Percentiles rank a stretch among this genome's conserved stretches.
phyloP scores from a whole-genome alignment of 2,888 invertebrate species.

The Isotomurus palustris region DNA sequence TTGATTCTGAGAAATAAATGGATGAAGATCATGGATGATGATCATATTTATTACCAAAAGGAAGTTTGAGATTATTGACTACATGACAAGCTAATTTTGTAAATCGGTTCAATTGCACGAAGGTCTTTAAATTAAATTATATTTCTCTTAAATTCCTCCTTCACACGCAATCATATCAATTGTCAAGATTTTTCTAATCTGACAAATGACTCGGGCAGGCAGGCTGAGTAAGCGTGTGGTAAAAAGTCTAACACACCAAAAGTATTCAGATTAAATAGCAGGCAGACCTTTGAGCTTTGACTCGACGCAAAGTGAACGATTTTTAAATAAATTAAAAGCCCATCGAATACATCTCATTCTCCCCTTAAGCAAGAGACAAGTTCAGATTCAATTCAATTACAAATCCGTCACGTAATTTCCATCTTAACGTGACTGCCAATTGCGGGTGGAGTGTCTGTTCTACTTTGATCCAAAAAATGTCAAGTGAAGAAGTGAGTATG shows the following conservation, averaged over 20 bases:
- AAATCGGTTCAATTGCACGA: neutral
- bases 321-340: neutral
- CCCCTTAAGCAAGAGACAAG: neutral
- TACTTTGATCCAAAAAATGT: neutral
- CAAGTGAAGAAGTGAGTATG: neutral
- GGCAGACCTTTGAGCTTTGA: no score
- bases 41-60: no score
- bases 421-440: neutral
- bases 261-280: no score
- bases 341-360: neutral
- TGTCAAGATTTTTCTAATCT: neutral
- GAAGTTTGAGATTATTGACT: no score
- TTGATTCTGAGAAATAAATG: no score
- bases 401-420: slow-evolving; percentile 7
- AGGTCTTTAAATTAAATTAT: neutral
- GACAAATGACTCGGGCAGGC: no score
- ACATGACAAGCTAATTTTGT: neutral
- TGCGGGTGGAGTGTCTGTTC: neutral
- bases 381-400: slow-evolving; percentile 55
- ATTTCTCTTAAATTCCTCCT: neutral
- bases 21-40: no score
- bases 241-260: no score
- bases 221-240: no score
- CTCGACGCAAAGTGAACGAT: neutral
- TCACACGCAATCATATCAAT: neutral